A percentile compares a stretch with the other conserved stretches of the same genome.
These are phyloP conservation scores for Dioctria rufipes DNA, from an alignment of 2,888 invertebrate genomes.

Conservation along the genomic window DNA sequence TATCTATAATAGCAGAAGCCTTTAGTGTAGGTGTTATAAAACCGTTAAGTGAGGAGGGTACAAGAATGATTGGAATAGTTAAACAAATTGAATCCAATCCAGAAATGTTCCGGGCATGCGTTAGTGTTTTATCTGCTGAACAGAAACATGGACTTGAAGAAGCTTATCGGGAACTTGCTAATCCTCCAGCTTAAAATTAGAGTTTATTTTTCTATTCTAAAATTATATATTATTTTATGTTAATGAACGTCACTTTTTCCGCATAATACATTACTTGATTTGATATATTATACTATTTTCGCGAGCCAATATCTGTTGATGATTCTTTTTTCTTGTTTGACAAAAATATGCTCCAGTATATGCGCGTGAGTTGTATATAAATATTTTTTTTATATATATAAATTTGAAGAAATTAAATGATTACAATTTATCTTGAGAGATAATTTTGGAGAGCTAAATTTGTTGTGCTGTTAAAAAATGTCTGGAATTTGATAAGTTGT, in stretches of 20 bases:
- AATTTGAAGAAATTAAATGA: constrained; percentile 12
- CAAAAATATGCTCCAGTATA: constrained; percentile 28
- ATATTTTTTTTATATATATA: constrained; percentile 29
- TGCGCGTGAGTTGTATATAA: constrained; percentile 9
- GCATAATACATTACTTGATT: constrained; percentile 5
- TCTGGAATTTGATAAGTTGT: not conserved
- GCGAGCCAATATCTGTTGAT: constrained; percentile 2
- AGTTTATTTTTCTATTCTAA: constrained; percentile 36
- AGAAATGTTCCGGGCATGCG: constrained; percentile 85
- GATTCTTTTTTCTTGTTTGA: not conserved
- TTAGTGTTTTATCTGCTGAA: constrained; percentile 82
- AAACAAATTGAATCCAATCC: constrained; percentile 89
- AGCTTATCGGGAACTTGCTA: constrained; percentile 72
- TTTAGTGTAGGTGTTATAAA: constrained; percentile 88
- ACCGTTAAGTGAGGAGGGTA: constrained; percentile 80
- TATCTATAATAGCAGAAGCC: constrained; percentile 92
- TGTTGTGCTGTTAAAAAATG: not conserved
- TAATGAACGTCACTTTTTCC: constrained; percentile 1
- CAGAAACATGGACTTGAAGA: constrained; percentile 88
- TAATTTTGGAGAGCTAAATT: not conserved
- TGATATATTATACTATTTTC: not conserved
- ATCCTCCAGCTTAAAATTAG: constrained; percentile 60
- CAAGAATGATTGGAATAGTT: constrained; percentile 87
- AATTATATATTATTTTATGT: constrained; percentile 23
- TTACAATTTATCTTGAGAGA: constrained; percentile 1